Percentiles rank a stretch among this genome's conserved stretches.
Evolutionary conservation across 2,113 vertebrate species (phyloP).

Genomic region (Madoqua kirkii): DNA sequence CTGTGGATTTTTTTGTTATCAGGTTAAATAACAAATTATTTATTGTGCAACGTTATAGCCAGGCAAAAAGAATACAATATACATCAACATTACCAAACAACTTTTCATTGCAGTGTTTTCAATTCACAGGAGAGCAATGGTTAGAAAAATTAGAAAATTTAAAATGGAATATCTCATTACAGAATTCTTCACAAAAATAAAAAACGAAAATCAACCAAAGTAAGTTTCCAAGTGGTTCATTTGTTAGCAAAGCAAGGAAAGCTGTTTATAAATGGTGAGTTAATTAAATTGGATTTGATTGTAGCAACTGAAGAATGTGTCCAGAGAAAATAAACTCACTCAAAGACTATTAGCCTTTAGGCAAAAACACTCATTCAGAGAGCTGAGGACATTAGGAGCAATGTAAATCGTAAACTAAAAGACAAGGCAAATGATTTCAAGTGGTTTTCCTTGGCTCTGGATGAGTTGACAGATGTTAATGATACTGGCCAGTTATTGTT

Average conservation of each 20-base stretch:
- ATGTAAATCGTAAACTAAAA: conserved; percentile 60
- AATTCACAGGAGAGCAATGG: conserved; percentile 41
- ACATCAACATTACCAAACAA: background rate
- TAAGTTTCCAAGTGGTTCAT: conserved; percentile 49
- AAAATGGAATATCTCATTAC: conserved; percentile 35
- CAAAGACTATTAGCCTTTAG: conserved; percentile 56
- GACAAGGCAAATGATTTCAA: conserved; percentile 61
- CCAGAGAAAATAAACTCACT: conserved; percentile 67
- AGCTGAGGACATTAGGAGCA: conserved; percentile 41
- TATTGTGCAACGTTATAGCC: conserved; percentile 22
- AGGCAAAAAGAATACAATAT: conserved; percentile 8
- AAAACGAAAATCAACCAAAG: conserved; percentile 49
- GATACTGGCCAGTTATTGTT: conserved; percentile 59
- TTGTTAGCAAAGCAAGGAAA: conserved; percentile 60
- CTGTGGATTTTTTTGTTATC: conserved; percentile 25
- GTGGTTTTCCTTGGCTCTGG: conserved; percentile 63
- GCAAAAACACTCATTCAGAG: conserved; percentile 56
- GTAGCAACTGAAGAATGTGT: conserved; percentile 50
- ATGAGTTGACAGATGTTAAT: conserved; percentile 57
- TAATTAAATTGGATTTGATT: conserved; percentile 64
- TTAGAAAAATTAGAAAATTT: conserved; percentile 39
- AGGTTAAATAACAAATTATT: conserved; percentile 29
- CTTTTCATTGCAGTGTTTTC: background rate
- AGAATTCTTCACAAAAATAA: conserved; percentile 57
- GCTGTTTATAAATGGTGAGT: conserved; percentile 56